Conservation (phyloP, 2,797 vertebrate species). For the Chiroxiphia lanceolata region DNA sequence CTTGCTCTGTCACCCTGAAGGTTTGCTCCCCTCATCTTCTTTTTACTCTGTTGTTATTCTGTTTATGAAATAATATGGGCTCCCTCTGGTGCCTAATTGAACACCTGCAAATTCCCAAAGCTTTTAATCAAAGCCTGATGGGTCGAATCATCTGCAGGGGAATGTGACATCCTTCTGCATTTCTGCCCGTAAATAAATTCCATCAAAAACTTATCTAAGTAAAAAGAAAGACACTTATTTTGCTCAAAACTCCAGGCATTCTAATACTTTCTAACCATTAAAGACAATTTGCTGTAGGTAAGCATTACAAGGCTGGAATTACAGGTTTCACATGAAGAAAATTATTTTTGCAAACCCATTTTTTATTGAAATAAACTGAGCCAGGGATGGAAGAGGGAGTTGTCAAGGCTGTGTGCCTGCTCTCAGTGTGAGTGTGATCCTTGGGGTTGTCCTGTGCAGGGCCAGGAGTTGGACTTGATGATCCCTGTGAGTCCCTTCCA, state of each 20-base stretch:
- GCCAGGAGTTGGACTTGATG: neutral
- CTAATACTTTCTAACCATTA: neutral
- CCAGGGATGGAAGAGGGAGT: neutral
- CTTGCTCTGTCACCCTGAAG: neutral
- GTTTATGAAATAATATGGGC: constrained; percentile 73
- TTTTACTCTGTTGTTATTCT: neutral
- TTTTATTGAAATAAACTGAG: neutral
- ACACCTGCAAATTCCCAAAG: constrained; percentile 68
- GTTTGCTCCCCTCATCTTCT: neutral
- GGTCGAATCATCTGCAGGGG: neutral
- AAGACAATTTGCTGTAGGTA: neutral
- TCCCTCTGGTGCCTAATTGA: constrained; percentile 78
- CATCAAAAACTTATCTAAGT: neutral
- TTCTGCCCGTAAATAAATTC: neutral
- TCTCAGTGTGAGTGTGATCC: neutral
- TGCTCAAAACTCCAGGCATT: neutral
- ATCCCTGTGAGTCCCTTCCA: neutral
- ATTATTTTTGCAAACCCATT: neutral
- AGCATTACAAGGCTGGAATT: neutral
- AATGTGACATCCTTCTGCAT: neutral
- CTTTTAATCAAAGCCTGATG: constrained; percentile 30
- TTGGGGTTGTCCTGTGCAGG: neutral
- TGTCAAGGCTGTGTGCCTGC: neutral
- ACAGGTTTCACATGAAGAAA: neutral
- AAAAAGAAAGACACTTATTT: neutral